Base-by-base conservation (phyloP, 2,888 invertebrate species). In the Andrena camellia region DNA sequence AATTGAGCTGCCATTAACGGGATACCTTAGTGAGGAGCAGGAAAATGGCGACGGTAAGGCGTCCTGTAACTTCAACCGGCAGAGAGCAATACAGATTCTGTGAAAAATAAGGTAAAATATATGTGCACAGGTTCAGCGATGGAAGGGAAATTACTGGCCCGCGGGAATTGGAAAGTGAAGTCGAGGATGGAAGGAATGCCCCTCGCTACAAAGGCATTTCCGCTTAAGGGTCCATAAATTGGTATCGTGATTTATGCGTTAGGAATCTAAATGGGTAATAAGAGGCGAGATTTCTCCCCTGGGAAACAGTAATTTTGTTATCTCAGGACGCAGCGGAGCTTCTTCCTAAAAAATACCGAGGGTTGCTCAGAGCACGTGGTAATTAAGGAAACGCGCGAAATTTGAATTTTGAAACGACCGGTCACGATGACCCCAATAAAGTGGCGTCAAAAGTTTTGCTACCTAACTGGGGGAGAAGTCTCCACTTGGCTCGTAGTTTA, bases 261-360 rank as follows among this genome's bases (percentile, higher is more conserved):
- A 66, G 57, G 57, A 48, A 64, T 23, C 13, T 31, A n/a, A 54
- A 42, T 35, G 35, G 8, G 31, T 33, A 52, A 13, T n/a, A 33
- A 52, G 26, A 20, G 26, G 7, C 8, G 2, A 42, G 10, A 35
- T 48, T 70, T 13, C 13, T 48, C 35, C 52, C 57, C 7, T 1
- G 26, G 59, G 29, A 31, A 57, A 54, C 20, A 29, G 23, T 54
- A 7, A 13, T 64, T 64, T 66, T 54, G 54, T 64, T 64, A 59
- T 70, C 59, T n/a, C 26, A 5, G 20, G 54, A 35, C 0, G 10
- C 0, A 13, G 57, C 0, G 4, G 13, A 10, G 23, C 10, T 13
- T 10, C 4, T 23, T 57, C 0, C 26, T 4, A 26, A 8, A 57
- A 23, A 26, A 10, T 23, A 13, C 8, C 4, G 7, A 57, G 23